These are phyloP conservation scores for Microchirus variegatus DNA, from an alignment of 2,797 vertebrate genomes.

Conservation along the genomic window DNA sequence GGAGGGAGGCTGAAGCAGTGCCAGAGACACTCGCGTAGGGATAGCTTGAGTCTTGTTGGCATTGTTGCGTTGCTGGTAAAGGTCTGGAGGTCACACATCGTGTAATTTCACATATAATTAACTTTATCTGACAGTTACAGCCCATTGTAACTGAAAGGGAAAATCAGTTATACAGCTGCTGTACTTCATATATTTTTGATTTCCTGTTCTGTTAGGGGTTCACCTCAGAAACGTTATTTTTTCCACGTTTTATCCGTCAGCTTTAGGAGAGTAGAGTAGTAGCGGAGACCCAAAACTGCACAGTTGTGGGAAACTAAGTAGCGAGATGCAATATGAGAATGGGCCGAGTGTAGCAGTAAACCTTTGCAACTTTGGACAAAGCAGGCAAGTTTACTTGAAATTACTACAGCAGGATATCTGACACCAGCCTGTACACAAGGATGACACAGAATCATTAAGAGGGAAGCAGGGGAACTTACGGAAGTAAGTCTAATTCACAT, in stretches of 20 bases:
- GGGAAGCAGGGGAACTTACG: background rate
- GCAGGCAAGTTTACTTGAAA: conserved; percentile 4
- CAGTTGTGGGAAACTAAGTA: too few relatives aligned
- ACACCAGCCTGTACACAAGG: background rate
- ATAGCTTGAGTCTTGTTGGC: conserved; percentile 18
- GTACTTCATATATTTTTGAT: too few relatives aligned
- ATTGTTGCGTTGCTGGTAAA: conserved; percentile 17
- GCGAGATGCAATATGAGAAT: too few relatives aligned
- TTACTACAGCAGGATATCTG: background rate
- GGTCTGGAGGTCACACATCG: conserved; percentile 27
- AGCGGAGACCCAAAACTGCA: too few relatives aligned
- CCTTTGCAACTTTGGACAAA: background rate
- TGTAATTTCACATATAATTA: background rate
- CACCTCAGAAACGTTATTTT: too few relatives aligned
- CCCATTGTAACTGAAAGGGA: too few relatives aligned
- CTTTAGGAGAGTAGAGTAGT: too few relatives aligned
- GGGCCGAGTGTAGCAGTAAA: background rate
- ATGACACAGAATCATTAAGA: conserved; percentile 2
- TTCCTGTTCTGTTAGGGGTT: too few relatives aligned
- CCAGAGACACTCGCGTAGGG: conserved; percentile 18
- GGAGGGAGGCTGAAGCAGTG: conserved; percentile 25
- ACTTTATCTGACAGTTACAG: too few relatives aligned
- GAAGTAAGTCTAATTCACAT: conserved; percentile 12
- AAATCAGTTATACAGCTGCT: too few relatives aligned
- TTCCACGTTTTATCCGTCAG: too few relatives aligned